Evolutionary conservation across 1,140 invertebrate species (phyloP), one percentile per base, ranked within the genome.

Genomic region (Ceratosolen solmsi): DNA sequence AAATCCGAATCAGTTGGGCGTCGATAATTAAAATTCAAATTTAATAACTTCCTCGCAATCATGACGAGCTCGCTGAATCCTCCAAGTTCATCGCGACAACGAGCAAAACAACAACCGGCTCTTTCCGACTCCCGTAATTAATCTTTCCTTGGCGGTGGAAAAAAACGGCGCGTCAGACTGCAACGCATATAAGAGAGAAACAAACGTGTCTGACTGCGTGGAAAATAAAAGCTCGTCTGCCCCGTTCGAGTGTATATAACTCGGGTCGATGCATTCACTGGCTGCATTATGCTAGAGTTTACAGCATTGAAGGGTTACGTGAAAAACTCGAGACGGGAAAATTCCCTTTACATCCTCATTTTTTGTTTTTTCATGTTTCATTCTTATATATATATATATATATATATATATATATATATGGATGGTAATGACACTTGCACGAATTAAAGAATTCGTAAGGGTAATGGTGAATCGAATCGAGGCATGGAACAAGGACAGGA

Each of bases 191-290:
- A 46, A 20, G 22, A 13, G 25, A 4, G 51, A 46, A 70, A 70
- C 25, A 73, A 56, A 56, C 33, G 33, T 54, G 73, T 75, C 73
- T 60, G 54, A 36, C 54, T 74, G 49, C 49, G 38, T 36, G 51
- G 33, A 60, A 75, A 60, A 75, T 60, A 75, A 60, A 75, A 75
- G 56, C 73, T 33, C 51, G 73, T 74, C 73, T 75, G 56, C 25
- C 22, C n/a, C 20, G 20, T n/a, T n/a, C 8, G 33, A 1, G 15
- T 1, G 33, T 11, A 7, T 11, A 38, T 3, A 22, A 2, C 63
- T n/a, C 36, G 36, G 46, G 49, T 72, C 70, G 70, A 51, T 72
- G 70, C 41, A 72, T 72, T 72, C 46, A 51, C 41, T 46, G n/a
- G 38, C 2, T 68, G 63, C 20, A 38, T 68, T 72, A 46, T 30